A percentile compares a stretch with the other conserved stretches of the same genome.
Evolutionary conservation across 2,888 invertebrate genomes (phyloP).

Genomic region (Xylota sylvarum): DNA sequence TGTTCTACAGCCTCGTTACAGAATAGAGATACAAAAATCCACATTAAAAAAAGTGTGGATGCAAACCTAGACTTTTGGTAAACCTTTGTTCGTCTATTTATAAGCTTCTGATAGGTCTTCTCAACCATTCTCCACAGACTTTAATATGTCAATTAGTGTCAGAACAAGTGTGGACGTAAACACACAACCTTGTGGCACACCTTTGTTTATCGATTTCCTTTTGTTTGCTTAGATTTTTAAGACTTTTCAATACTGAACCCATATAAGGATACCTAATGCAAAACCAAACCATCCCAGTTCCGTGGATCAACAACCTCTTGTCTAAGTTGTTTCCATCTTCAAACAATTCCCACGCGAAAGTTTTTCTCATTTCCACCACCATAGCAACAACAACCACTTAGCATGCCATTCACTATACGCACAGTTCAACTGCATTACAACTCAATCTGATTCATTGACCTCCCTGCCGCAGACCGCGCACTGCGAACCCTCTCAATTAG

Average conservation of each 20-base stretch:
- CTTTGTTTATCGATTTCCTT: not conserved
- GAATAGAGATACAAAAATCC: no score
- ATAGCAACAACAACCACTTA: constrained; percentile 44
- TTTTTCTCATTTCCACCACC: constrained; percentile 26
- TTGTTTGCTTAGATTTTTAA: not conserved
- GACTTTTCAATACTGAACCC: not conserved
- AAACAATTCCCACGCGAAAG: constrained; percentile 34
- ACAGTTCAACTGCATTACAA: constrained; percentile 47
- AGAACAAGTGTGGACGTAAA: not conserved
- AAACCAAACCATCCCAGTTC: no score
- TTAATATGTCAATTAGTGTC: no score
- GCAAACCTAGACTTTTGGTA: no score
- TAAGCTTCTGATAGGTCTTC: no score
- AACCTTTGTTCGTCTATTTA: no score
- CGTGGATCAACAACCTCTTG: not conserved
- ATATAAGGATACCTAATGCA: no score
- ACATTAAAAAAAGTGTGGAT: no score
- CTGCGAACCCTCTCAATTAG: constrained; percentile 57
- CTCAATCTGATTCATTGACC: constrained; percentile 63
- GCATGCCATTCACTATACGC: constrained; percentile 38
- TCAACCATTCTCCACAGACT: no score
- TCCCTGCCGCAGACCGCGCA: constrained; percentile 6
- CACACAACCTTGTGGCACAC: not conserved
- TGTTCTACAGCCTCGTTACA: no score
- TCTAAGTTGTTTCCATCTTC: not conserved